A percentile compares a stretch with the other conserved stretches of the same genome.
phyloP scores from a whole-genome alignment of 2,113 vertebrate species.

The Dendrocopos noguchii region DNA sequence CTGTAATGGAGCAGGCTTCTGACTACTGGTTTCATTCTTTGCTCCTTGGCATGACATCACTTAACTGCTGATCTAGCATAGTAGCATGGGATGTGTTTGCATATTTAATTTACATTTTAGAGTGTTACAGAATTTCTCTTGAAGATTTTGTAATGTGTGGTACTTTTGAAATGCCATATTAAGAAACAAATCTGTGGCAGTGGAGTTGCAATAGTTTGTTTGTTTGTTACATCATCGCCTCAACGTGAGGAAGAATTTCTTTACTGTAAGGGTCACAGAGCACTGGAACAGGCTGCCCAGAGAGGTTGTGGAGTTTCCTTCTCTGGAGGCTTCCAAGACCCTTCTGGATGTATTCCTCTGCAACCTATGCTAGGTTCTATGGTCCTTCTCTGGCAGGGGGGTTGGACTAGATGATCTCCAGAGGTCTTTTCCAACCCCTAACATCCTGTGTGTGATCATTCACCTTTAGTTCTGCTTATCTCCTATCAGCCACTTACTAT shows the following conservation, averaged over 20 bases:
- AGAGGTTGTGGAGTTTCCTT: too few relatives aligned
- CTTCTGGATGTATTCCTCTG: too few relatives aligned
- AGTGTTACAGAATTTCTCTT: background rate
- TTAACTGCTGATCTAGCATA: conserved; percentile 1
- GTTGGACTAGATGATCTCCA: too few relatives aligned
- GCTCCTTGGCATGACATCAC: background rate
- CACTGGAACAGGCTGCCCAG: too few relatives aligned
- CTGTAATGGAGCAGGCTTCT: conserved; percentile 9
- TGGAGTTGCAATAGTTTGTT: conserved; percentile 4
- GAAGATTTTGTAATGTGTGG: conserved; percentile 12
- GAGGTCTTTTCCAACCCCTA: too few relatives aligned
- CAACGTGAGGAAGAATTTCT: too few relatives aligned
- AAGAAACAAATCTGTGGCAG: conserved; percentile 9
- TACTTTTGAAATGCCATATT: background rate
- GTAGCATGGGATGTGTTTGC: conserved; percentile 4
- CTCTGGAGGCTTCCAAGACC: too few relatives aligned
- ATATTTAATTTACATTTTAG: background rate
- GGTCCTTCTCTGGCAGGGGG: too few relatives aligned
- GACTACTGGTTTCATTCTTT: conserved; percentile 19
- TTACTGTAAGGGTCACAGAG: too few relatives aligned
- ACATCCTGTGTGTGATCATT: background rate
- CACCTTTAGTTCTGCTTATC: background rate
- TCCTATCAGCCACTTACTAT: background rate
- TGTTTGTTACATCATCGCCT: background rate
- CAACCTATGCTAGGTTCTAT: too few relatives aligned